phyloP scores from a whole-genome alignment of 2,888 invertebrate genomes.

The Athalia rosae region DNA sequence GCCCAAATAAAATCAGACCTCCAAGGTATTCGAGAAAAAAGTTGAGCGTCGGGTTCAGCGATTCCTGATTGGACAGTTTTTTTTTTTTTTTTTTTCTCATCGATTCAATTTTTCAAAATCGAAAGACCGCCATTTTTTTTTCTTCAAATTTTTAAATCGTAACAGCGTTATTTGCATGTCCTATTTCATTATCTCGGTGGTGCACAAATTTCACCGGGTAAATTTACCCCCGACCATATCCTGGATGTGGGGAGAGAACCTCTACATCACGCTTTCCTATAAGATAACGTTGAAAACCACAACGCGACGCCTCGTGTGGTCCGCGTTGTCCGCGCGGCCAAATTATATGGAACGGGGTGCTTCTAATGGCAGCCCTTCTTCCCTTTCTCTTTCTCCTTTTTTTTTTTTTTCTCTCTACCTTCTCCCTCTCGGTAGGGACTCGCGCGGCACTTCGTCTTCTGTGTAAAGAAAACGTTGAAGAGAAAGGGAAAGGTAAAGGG shows the following conservation, averaged over 20 bases:
- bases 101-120: too few species aligned
- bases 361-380: conserved; percentile 68
- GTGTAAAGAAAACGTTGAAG: neutral
- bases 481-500: conserved; percentile 18
- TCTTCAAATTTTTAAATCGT: too few species aligned
- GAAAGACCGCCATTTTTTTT: too few species aligned
- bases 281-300: conserved; percentile 49
- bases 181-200: neutral
- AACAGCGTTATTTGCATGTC: too few species aligned
- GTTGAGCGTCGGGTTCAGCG: too few species aligned
- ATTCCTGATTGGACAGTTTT: too few species aligned
- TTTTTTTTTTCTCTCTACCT: neutral
- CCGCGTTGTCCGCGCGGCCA: conserved; percentile 67
- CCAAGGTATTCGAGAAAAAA: too few species aligned
- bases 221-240: too few species aligned
- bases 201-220: neutral
- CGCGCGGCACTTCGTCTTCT: neutral
- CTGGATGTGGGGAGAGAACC: conserved; percentile 17
- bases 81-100: too few species aligned
- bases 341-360: conserved; percentile 69
- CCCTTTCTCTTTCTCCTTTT: conserved; percentile 13
- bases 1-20: conserved; percentile 49
- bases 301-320: conserved; percentile 66
- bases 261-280: conserved; percentile 1
- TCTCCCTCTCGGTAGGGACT: neutral